Evolutionary conservation across 2,113 vertebrate species (phyloP).

Genomic region (Muntiacus reevesi): DNA sequence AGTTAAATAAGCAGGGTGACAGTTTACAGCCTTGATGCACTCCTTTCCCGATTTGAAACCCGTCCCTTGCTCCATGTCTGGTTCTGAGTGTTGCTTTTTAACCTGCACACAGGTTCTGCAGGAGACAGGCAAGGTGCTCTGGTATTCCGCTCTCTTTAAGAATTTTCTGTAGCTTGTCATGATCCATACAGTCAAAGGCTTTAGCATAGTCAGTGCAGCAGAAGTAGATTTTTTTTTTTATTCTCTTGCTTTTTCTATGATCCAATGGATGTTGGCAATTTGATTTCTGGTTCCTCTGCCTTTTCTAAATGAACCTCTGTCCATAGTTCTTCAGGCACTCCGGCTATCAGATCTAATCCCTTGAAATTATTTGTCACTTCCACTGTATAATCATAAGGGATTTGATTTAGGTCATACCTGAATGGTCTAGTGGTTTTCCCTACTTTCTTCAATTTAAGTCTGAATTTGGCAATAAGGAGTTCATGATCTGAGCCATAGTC

Average conservation of each 20-base stretch:
- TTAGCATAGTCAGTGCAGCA: background rate
- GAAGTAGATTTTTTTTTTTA: background rate
- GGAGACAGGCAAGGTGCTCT: background rate
- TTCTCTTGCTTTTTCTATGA: background rate
- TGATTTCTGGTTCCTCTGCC: background rate
- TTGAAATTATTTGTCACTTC: background rate
- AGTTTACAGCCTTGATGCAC: background rate
- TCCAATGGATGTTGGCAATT: background rate
- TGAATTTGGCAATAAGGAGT: background rate
- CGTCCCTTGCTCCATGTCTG: background rate
- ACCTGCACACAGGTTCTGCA: background rate
- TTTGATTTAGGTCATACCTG: background rate
- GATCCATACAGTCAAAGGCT: background rate
- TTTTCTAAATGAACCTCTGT: background rate
- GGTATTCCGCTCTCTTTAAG: background rate
- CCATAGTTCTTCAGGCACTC: background rate
- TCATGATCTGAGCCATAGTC: background rate
- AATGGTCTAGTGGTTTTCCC: background rate
- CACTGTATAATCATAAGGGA: background rate
- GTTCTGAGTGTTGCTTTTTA: background rate
- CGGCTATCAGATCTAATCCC: background rate
- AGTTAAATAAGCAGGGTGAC: background rate
- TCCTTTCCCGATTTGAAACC: background rate
- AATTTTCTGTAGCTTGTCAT: background rate
- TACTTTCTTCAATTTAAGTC: background rate